Evolutionary conservation across 2,888 invertebrate genomes (phyloP).

Genomic region (Melinopterus prodromus): DNA sequence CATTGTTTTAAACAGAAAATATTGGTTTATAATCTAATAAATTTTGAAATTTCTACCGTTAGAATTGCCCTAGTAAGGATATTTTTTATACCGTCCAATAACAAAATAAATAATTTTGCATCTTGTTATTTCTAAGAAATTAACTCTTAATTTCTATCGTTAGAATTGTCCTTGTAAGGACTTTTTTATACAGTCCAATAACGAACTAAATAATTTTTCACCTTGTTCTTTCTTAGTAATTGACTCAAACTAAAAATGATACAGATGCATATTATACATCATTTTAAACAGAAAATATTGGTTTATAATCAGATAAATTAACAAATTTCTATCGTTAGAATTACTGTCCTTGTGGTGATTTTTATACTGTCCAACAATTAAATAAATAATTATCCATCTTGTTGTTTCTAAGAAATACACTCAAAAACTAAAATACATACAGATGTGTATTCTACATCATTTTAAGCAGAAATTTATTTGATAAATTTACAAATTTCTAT

Average conservation of each 20-base stretch:
- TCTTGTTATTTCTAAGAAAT: no score
- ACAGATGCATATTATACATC: neutral
- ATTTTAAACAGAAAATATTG: neutral
- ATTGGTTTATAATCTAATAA: neutral
- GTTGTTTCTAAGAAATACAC: neutral
- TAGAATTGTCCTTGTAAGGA: neutral
- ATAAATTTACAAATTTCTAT: neutral
- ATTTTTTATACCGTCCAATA: no score
- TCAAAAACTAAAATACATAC: neutral
- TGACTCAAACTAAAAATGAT: neutral
- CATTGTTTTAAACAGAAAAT: neutral
- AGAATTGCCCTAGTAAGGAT: no score
- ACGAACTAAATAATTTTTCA: no score
- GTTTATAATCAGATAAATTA: neutral
- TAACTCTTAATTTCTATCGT: no score
- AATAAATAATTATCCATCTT: neutral
- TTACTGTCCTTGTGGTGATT: neutral
- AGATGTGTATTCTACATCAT: neutral
- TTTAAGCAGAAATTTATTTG: neutral
- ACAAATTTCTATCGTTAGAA: neutral
- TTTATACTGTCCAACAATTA: neutral
- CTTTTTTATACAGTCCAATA: no score
- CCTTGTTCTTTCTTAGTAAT: neutral
- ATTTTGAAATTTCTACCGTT: neutral
- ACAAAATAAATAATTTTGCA: no score